Base-by-base conservation (phyloP, 2,797 vertebrate species). In the Austrolebias charrua region DNA sequence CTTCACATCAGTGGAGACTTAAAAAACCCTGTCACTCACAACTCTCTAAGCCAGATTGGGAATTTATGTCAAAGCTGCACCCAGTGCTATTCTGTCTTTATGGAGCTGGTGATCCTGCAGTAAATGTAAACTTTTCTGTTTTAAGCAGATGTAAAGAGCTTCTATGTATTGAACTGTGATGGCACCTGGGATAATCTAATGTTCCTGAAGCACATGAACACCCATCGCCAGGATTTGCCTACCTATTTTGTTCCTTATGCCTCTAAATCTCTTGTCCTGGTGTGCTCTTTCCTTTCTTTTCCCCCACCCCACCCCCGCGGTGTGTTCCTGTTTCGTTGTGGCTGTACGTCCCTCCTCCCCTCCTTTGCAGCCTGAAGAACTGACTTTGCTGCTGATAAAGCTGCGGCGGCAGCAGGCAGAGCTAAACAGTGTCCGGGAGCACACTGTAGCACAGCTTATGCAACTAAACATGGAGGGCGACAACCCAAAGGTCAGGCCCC, bases 351-450 rank as follows among this genome's bases (percentile, higher is more conserved):
- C 76, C 28, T 19, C 73, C 61, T 67, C 72, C 71, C 69, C 55
- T 61, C 40, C 83, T 69, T 84, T 88, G 87, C 94, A 98, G 96
- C 95, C 96, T 56, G 96, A 98, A 94, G 96, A 98, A 93, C 94
- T 98, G 81, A 97, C 96, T 60, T 92, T 98, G 92, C 93, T 97
- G 88, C 93, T 98, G 57, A 97, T 98, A 94, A 95, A 97, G 93
- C 95, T 98, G 93, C 92, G 96, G 75, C 93, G 96, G 93, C 95
- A 98, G 93, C 96, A 98, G 86, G 95, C 96, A 28, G 96, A 97
- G 84, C 93, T 98, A 91, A 95, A 92, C 90, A 95, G 94, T 92
- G 87, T 96, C 93, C 96, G 95, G 93, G 96, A 97, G 81, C 94
- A 95, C 79, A 97, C 95, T 76, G 81, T 96, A 94, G 93, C 95